Evolutionary conservation across 1,140 invertebrate species (phyloP).

Genomic region (Drosophila funebris): DNA sequence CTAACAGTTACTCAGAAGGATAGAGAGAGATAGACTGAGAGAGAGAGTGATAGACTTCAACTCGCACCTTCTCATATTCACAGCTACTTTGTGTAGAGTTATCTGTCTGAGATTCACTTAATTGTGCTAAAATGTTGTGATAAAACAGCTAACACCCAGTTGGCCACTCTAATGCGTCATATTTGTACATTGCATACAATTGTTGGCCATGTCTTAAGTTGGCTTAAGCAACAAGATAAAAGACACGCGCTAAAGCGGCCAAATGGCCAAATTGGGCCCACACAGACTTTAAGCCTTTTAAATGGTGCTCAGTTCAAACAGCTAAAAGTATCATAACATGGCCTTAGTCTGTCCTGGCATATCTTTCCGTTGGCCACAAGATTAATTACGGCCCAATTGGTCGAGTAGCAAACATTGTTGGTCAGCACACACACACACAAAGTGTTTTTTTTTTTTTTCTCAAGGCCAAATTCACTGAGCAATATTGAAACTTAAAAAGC

Average conservation of each 20-base stretch:
- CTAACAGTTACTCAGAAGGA: not conserved
- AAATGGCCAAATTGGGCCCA: no score
- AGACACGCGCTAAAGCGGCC: constrained; percentile 20
- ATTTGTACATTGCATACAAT: constrained; percentile 19
- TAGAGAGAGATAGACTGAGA: not conserved
- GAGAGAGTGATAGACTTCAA: not conserved
- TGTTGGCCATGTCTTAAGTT: constrained; percentile 42
- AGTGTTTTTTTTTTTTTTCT: not conserved
- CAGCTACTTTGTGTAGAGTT: constrained; percentile 18
- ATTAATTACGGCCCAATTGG: constrained; percentile 78
- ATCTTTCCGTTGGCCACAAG: constrained; percentile 42
- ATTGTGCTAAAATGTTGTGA: constrained; percentile 51
- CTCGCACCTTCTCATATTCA: constrained; percentile 6
- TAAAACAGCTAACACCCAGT: constrained; percentile 29
- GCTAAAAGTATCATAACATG: constrained; percentile 42
- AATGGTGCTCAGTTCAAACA: not conserved
- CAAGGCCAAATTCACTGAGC: constrained; percentile 49
- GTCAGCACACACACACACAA: constrained; percentile 3
- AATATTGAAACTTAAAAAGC: constrained; percentile 60
- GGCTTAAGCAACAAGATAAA: constrained; percentile 41
- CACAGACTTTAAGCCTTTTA: constrained; percentile 34
- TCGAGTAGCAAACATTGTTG: not conserved
- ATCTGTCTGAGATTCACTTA: constrained; percentile 24
- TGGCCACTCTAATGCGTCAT: constrained; percentile 22
- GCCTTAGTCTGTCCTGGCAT: constrained; percentile 30